Base-by-base conservation (phyloP, 1,140 invertebrate genomes). In the Branchinecta lynchi region DNA sequence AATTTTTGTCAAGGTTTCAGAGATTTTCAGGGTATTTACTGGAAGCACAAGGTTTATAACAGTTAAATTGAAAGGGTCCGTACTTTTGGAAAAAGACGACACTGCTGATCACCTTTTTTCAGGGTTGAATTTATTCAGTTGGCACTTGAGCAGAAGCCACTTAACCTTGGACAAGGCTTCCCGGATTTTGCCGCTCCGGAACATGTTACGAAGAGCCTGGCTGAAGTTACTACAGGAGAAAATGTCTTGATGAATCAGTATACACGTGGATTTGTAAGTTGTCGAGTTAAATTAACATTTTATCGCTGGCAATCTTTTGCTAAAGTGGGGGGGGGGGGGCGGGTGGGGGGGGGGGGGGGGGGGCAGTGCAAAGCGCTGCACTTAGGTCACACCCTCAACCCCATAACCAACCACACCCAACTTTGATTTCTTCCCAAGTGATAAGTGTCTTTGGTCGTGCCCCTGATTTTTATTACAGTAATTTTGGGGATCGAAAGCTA, bases 91-190 rank as follows among this genome's bases (percentile, higher is more conserved):
- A 10, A n/a, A n/a, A n/a, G n/a, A n/a, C n/a, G n/a, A n/a, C n/a
- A n/a, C n/a, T n/a, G n/a, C n/a, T n/a, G n/a, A n/a, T n/a, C n/a
- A 32, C 32, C 32, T 32, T 65, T 67, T 76, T 81, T 72, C 74
- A 96, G 94, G 96, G 91, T 95, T 43, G 95, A 98, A 79, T 98
- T 97, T 78, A 92, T 90, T 71, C 85, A 89, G 71, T 78, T 99
- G 65, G 91, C 91, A 32, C 76, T 85, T 66, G 85, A 97, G 74
- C 84, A 92, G 75, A 93, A 97, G 75, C 92, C 95, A 0, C 77
- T 96, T 10, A 98, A 98, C 80, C 82, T 99, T 45, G 96, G 96
- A 0, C 95, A 98, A 84, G 96, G 96, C 3, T 98, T 98, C 80
- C 94, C 96, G 0, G 94, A 99, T 78, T 96, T 89, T 81, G 83